phyloP scores from a whole-genome alignment of 2,113 vertebrate species.

The Rhea pennata region DNA sequence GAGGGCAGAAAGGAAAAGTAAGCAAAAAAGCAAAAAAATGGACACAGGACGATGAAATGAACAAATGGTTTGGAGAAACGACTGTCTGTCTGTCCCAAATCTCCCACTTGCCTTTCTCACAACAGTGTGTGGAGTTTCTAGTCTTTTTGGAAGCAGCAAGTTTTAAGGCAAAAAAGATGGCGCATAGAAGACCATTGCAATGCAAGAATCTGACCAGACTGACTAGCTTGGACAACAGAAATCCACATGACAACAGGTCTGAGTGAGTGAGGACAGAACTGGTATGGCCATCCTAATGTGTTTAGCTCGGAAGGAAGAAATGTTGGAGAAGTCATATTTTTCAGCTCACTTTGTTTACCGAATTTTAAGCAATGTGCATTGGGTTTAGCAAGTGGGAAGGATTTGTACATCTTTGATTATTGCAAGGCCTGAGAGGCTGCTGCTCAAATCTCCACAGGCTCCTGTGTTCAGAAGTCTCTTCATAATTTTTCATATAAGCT shows the following conservation, averaged over 20 bases:
- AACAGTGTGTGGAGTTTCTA: background rate
- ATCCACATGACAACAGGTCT: accelerated
- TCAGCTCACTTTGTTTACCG: background rate
- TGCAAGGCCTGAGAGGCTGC: background rate
- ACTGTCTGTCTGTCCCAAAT: background rate
- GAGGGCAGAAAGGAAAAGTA: background rate
- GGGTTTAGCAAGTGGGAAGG: background rate
- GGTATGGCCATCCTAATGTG: background rate
- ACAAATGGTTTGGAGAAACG: background rate
- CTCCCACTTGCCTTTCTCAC: background rate
- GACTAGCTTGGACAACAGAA: background rate
- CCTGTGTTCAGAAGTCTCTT: background rate
- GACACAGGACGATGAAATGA: background rate
- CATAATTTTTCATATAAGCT: background rate
- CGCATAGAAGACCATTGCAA: background rate
- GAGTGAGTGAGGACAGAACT: background rate
- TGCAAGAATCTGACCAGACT: background rate
- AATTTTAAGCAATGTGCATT: background rate
- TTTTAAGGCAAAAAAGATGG: background rate
- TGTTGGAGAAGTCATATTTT: background rate
- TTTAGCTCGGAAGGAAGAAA: background rate
- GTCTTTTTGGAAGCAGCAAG: background rate
- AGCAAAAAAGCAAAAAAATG: background rate
- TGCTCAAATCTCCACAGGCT: background rate
- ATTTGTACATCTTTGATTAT: background rate